A percentile compares a stretch with the other conserved stretches of the same genome.
Evolutionary conservation across 2,888 invertebrate genomes (phyloP).

Genomic region (Drosophila quinaria): DNA sequence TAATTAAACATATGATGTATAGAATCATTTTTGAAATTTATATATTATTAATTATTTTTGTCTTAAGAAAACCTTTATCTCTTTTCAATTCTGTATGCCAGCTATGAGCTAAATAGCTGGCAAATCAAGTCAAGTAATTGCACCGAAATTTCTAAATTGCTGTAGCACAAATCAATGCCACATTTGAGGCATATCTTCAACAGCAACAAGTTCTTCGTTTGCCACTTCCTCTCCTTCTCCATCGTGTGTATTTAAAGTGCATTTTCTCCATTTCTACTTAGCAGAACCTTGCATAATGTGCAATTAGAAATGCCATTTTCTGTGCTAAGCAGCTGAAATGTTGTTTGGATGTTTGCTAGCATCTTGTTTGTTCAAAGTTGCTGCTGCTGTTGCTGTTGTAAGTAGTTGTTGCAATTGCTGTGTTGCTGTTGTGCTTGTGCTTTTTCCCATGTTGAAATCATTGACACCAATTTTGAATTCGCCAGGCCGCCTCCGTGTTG

Average conservation of each 20-base stretch:
- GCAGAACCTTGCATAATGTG: conserved; percentile 73
- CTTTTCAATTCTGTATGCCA: not conserved
- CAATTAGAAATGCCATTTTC: conserved; percentile 79
- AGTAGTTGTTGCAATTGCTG: conserved; percentile 2
- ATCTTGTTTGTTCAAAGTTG: conserved; percentile 23
- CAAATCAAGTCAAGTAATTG: conserved; percentile 26
- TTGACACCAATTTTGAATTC: conserved; percentile 76
- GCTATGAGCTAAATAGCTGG: conserved; percentile 10
- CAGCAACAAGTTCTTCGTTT: not conserved
- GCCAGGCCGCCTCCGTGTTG: conserved; percentile 61
- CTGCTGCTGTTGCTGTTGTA: conserved; percentile 13
- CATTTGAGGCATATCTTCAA: conserved; percentile 18
- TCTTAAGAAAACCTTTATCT: not conserved
- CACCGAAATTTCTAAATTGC: conserved; percentile 21
- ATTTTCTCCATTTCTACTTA: conserved; percentile 47
- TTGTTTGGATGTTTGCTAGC: conserved; percentile 36
- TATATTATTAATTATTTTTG: not conserved
- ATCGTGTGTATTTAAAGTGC: conserved; percentile 19
- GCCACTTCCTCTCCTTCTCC: not conserved
- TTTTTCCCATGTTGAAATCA: conserved; percentile 81
- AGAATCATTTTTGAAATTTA: not conserved
- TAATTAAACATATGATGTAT: not conserved
- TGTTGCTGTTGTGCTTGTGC: conserved; percentile 28
- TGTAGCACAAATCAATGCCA: conserved; percentile 25
- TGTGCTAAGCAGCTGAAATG: conserved; percentile 59